Evolutionary conservation across 2,797 vertebrate genomes (phyloP).

Genomic region (Orientallactaga sibirica): DNA sequence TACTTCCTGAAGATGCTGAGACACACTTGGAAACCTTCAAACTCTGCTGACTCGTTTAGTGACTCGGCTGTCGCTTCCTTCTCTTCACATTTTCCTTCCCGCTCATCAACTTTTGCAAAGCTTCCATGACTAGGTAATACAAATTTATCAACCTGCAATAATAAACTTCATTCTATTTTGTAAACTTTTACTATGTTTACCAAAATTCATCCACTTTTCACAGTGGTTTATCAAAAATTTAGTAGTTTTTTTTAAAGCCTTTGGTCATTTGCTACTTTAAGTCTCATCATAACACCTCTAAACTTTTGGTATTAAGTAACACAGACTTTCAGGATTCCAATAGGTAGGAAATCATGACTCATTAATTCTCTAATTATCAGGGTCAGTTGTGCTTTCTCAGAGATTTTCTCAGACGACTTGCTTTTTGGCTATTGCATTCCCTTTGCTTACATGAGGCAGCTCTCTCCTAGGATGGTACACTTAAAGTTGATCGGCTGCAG

Average conservation of each 20-base stretch:
- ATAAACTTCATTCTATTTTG: neutral
- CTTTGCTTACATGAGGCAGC: too few species aligned
- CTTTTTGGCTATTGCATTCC: too few species aligned
- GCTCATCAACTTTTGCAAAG: neutral
- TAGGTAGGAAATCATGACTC: slow-evolving; percentile 8
- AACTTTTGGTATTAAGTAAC: neutral
- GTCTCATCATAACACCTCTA: neutral
- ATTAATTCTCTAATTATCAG: neutral
- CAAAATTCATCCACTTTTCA: neutral
- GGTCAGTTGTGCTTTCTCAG: neutral
- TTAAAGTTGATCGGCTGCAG: too few species aligned
- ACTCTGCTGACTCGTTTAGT: too few species aligned
- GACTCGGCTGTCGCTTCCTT: neutral
- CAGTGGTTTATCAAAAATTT: neutral
- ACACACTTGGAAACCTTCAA: too few species aligned
- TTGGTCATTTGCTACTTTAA: neutral
- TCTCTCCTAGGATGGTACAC: too few species aligned
- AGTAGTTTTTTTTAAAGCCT: neutral
- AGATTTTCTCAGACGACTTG: too few species aligned
- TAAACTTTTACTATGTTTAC: neutral
- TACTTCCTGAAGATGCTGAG: too few species aligned
- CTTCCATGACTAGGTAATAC: neutral
- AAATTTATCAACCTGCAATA: neutral
- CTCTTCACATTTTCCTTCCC: neutral
- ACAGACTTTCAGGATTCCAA: neutral